Percentiles rank a stretch among this genome's conserved stretches.
Conservation (phyloP, 2,797 vertebrate genomes). For the Malurus leucopterus region DNA sequence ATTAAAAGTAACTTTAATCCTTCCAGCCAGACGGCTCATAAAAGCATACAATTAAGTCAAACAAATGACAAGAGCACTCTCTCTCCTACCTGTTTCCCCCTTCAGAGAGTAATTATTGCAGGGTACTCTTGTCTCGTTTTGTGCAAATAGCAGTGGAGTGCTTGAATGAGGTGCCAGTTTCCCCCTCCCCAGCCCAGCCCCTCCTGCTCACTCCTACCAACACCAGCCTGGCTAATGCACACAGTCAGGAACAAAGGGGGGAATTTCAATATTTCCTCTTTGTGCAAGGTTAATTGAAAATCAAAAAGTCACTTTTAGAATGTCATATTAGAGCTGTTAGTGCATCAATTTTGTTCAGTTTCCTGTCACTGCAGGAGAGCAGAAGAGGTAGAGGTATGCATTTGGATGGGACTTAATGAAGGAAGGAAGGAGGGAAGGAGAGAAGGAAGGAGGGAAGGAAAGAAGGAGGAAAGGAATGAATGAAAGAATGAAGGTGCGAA, state of each 20-base stretch:
- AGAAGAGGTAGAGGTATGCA: not conserved
- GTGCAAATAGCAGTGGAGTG: slow-evolving; percentile 40
- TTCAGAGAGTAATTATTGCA: slow-evolving; percentile 70
- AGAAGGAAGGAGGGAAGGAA: fast-evolving
- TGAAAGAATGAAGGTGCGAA: too few species aligned
- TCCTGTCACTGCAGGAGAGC: slow-evolving; percentile 23
- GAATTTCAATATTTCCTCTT: slow-evolving; percentile 69
- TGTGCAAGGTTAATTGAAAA: slow-evolving; percentile 77
- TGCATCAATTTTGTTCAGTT: slow-evolving; percentile 65
- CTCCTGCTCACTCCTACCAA: not conserved
- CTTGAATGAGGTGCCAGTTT: slow-evolving; percentile 14
- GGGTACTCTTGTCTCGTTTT: slow-evolving; percentile 52
- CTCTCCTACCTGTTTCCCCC: slow-evolving; percentile 70
- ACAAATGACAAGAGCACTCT: slow-evolving; percentile 71
- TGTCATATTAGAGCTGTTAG: slow-evolving; percentile 66
- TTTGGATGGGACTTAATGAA: not conserved
- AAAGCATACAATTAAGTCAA: slow-evolving; percentile 78
- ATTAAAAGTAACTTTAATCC: slow-evolving; percentile 79
- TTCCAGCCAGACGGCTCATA: slow-evolving; percentile 69
- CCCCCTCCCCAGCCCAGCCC: not conserved
- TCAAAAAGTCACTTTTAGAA: slow-evolving; percentile 72
- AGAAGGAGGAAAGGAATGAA: not conserved
- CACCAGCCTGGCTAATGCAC: slow-evolving; percentile 6
- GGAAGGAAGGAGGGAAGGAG: fast-evolving
- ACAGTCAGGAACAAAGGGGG: slow-evolving; percentile 55